These are phyloP conservation scores for Carapus acus DNA, from an alignment of 2,797 vertebrate species.

Conservation along the genomic window DNA sequence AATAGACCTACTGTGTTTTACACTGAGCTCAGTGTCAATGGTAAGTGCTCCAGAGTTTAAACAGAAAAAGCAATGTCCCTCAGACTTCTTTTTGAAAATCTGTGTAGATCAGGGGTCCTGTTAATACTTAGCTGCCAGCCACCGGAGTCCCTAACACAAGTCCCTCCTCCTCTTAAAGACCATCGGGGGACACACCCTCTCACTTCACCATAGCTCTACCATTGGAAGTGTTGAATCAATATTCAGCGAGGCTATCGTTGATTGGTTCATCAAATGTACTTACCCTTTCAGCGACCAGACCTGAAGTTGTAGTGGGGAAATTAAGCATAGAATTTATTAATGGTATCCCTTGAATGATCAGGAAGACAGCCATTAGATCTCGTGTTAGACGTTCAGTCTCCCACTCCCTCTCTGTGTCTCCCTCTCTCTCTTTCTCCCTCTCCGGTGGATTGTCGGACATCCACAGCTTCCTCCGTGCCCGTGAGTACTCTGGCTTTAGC, in stretches of 20 bases:
- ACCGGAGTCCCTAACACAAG: slow-evolving; percentile 23
- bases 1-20: too few relatives aligned
- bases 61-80: too few relatives aligned
- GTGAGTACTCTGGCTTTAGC: slow-evolving; percentile 63
- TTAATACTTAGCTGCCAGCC: slow-evolving; percentile 23
- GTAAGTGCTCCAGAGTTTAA: too few relatives aligned
- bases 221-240: slow-evolving; percentile 62
- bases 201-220: background rate
- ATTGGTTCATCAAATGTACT: slow-evolving; percentile 62
- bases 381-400: too few relatives aligned
- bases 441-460: slow-evolving; percentile 53
- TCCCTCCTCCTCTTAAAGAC: slow-evolving; percentile 31
- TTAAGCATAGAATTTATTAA: slow-evolving; percentile 18
- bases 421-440: slow-evolving; percentile 5
- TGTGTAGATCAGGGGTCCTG: background rate
- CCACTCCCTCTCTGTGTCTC: background rate
- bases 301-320: slow-evolving; percentile 72
- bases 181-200: slow-evolving; percentile 57
- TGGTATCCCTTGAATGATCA: too few relatives aligned
- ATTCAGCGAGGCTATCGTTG: slow-evolving; percentile 38
- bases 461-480: slow-evolving; percentile 41
- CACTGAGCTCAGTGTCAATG: too few relatives aligned
- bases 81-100: too few relatives aligned
- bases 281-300: slow-evolving; percentile 73
- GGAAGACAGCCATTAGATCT: too few relatives aligned